Conservation (phyloP, 2,888 invertebrate species). For the Julus scandinavius region DNA sequence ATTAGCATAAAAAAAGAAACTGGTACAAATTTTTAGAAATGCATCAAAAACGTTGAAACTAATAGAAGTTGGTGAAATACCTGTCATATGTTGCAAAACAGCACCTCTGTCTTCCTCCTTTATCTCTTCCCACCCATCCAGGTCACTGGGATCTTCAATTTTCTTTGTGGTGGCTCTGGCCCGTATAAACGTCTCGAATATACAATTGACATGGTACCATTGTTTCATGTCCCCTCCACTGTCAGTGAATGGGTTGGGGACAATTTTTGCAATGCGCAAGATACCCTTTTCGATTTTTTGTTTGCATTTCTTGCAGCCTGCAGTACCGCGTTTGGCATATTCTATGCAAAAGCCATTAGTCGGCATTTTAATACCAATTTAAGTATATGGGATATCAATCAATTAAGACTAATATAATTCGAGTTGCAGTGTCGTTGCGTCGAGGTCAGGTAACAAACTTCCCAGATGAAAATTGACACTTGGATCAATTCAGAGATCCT, state of each 20-base stretch:
- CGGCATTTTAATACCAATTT: constrained; percentile 62
- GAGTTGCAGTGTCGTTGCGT: not conserved
- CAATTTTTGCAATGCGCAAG: constrained; percentile 80
- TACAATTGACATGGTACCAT: constrained; percentile 83
- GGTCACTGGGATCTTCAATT: constrained; percentile 81
- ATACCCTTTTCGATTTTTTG: constrained; percentile 78
- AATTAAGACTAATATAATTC: not conserved
- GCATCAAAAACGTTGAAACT: not conserved
- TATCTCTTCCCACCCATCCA: constrained; percentile 80
- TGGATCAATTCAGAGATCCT: not conserved
- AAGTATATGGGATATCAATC: not conserved
- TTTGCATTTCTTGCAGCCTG: constrained; percentile 89
- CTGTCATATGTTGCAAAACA: constrained; percentile 74
- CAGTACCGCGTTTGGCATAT: constrained; percentile 81
- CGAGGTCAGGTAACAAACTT: not conserved
- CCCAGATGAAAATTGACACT: not conserved
- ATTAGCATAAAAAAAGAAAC: too few species aligned
- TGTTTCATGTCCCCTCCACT: constrained; percentile 82
- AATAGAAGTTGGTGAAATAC: constrained; percentile 60
- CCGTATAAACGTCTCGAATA: constrained; percentile 81
- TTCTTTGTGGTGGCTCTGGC: constrained; percentile 84
- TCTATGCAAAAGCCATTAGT: constrained; percentile 73
- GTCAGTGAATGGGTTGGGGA: constrained; percentile 79
- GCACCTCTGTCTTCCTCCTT: constrained; percentile 75
- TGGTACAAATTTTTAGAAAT: not conserved